Percentiles rank a stretch among this genome's conserved stretches.
These are phyloP conservation scores for Chaetorhynchus papuensis DNA, from an alignment of 2,113 vertebrate genomes.

Conservation along the genomic window DNA sequence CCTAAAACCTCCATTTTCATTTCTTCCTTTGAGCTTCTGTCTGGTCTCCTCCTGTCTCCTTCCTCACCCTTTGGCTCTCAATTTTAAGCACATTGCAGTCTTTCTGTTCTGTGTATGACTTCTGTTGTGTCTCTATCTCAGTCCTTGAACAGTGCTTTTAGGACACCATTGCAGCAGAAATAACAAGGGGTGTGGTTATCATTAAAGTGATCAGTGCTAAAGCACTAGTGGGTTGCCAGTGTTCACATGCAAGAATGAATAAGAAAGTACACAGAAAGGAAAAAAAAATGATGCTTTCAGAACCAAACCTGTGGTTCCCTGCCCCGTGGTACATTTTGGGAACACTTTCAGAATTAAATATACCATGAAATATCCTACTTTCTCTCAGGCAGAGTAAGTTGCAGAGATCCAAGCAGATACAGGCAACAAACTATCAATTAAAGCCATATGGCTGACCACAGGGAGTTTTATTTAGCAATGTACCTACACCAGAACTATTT, in stretches of 20 bases:
- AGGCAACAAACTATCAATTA: neutral
- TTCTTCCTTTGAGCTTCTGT: neutral
- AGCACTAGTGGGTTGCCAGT: neutral
- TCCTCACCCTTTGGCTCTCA: neutral
- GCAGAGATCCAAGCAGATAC: neutral
- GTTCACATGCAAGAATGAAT: neutral
- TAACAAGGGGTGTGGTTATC: neutral
- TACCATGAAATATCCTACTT: neutral
- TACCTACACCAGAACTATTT: neutral
- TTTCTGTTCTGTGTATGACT: neutral
- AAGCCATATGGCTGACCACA: neutral
- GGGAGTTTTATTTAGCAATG: neutral
- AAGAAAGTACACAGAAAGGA: neutral
- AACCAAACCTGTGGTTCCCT: neutral
- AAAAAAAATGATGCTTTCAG: neutral
- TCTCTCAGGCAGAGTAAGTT: neutral
- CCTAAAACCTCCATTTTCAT: neutral
- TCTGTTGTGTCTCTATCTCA: neutral
- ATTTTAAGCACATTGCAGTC: neutral
- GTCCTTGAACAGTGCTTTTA: neutral
- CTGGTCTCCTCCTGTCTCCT: neutral
- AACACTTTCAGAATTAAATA: neutral
- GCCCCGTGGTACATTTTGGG: accelerated
- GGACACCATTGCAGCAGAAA: neutral
- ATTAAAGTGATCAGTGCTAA: neutral